Percentiles rank a stretch among this genome's conserved stretches.
Evolutionary conservation across 1,140 invertebrate genomes (phyloP).

Genomic region (Sesamia nonagrioides): DNA sequence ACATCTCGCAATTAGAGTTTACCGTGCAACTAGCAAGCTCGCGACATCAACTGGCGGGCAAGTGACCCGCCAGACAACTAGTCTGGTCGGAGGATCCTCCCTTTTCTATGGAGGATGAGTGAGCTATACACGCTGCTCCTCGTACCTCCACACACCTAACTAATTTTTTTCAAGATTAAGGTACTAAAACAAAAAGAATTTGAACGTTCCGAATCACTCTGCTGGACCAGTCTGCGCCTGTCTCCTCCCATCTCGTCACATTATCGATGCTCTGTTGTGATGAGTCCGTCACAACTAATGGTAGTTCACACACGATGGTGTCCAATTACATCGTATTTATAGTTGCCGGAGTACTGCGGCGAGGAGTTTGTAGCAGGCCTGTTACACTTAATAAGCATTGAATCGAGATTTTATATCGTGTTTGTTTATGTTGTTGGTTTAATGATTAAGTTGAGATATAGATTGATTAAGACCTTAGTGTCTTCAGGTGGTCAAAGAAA

Average conservation of each 20-base stretch:
- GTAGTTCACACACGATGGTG: constrained; percentile 51
- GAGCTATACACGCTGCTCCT: too few species aligned
- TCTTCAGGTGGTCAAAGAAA: too few species aligned
- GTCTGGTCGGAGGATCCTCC: too few species aligned
- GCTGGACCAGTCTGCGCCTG: constrained; percentile 44
- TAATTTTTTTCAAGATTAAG: background rate
- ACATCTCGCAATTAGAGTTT: too few species aligned
- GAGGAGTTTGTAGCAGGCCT: background rate
- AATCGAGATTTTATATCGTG: background rate
- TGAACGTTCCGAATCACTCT: constrained; percentile 17
- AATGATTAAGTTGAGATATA: background rate
- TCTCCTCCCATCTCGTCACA: constrained; percentile 50
- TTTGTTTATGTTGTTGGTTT: background rate
- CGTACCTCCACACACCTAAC: background rate
- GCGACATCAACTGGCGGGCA: too few species aligned
- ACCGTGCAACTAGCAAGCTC: too few species aligned
- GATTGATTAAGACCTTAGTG: too few species aligned
- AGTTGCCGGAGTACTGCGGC: constrained; percentile 5
- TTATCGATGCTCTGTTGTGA: constrained; percentile 55
- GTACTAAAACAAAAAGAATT: constrained; percentile 35
- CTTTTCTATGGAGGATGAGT: too few species aligned
- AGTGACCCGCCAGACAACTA: too few species aligned
- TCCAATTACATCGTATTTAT: constrained; percentile 53
- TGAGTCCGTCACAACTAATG: constrained; percentile 52
- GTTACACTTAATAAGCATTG: background rate